Evolutionary conservation across 2,113 vertebrate species (phyloP).

Genomic region (Lota lota): DNA sequence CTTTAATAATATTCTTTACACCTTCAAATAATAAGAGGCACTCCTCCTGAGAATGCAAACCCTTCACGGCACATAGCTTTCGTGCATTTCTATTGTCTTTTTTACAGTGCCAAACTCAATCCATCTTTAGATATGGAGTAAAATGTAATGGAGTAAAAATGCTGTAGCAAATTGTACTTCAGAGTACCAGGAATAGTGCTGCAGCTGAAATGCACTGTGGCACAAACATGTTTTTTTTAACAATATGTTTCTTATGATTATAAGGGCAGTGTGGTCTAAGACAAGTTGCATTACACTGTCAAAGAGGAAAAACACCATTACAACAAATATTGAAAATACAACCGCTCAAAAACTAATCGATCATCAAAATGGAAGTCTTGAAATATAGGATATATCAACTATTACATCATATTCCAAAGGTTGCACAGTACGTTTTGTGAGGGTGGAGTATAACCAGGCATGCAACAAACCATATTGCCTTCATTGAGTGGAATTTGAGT

Average conservation of each 20-base stretch:
- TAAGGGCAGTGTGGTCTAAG: constrained; percentile 62
- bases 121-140: constrained; percentile 48
- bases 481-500: constrained; percentile 52
- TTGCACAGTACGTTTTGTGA: neutral
- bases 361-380: neutral
- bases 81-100: constrained; percentile 58
- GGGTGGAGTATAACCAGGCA: constrained; percentile 41
- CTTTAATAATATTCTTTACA: constrained; percentile 57
- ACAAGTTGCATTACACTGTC: constrained; percentile 48
- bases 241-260: constrained; percentile 11
- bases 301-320: constrained; percentile 38
- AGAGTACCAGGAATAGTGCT: constrained; percentile 45
- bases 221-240: constrained; percentile 46
- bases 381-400: constrained; percentile 11
- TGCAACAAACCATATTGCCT: constrained; percentile 61
- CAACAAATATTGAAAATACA: neutral
- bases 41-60: constrained; percentile 63
- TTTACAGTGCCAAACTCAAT: constrained; percentile 51
- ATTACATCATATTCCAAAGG: constrained; percentile 34
- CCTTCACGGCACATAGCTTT: constrained; percentile 57
- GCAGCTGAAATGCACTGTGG: constrained; percentile 63
- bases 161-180: constrained; percentile 34
- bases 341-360: neutral
- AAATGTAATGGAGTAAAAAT: constrained; percentile 41
- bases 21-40: constrained; percentile 60